Conservation (phyloP, 2,888 invertebrate species). For the Calameuta idolon region DNA sequence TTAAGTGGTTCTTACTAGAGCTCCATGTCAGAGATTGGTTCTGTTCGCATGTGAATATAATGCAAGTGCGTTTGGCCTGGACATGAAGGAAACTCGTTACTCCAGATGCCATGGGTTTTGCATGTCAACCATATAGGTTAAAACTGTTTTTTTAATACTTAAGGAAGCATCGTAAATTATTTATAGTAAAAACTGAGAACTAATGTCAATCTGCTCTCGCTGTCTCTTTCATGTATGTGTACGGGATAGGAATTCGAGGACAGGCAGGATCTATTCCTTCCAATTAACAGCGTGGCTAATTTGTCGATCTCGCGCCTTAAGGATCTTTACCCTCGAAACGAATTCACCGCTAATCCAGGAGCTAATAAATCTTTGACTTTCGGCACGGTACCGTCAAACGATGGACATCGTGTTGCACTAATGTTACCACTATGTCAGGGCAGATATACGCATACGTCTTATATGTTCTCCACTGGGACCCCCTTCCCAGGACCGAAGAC, state of each 20-base stretch:
- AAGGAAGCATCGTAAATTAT: background rate
- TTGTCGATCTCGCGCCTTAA: conserved; percentile 32
- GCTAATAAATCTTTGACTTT: conserved; percentile 32
- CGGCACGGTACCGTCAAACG: conserved; percentile 14
- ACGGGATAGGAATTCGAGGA: background rate
- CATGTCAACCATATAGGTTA: background rate
- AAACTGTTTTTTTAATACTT: background rate
- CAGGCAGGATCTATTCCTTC: conserved; percentile 7
- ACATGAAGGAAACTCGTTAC: background rate
- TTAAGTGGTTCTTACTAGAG: background rate
- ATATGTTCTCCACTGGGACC: conserved; percentile 26
- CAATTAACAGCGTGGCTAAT: conserved; percentile 39
- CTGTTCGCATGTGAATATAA: background rate
- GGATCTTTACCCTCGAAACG: conserved; percentile 7
- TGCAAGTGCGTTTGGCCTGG: background rate
- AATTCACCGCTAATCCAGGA: conserved; percentile 21
- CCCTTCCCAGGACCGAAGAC: conserved; percentile 9
- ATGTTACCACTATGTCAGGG: conserved; percentile 36
- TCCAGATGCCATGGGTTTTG: background rate
- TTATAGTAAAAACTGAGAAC: background rate
- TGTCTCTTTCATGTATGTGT: background rate
- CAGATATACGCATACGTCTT: conserved; percentile 28
- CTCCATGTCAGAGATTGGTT: too few species aligned
- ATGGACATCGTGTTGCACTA: conserved; percentile 28
- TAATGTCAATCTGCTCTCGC: background rate